Percentiles rank a stretch among this genome's conserved stretches.
These are phyloP conservation scores for Actias luna DNA, from an alignment of 2,888 invertebrate species.

Conservation along the genomic window DNA sequence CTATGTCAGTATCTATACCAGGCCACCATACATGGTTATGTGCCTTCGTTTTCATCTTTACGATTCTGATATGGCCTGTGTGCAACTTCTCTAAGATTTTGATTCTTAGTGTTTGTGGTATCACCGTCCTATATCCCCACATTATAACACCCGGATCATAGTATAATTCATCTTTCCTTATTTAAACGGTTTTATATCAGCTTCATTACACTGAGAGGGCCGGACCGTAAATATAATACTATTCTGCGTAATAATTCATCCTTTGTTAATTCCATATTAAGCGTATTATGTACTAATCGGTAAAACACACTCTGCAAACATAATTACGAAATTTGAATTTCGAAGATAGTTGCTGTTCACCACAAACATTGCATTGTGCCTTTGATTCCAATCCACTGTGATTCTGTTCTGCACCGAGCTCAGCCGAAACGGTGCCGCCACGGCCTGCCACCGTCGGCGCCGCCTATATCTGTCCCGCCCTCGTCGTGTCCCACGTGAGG, in stretches of 20 bases:
- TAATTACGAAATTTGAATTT: too few relatives aligned
- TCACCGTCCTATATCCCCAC: neutral
- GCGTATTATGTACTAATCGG: neutral
- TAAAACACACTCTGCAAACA: too few relatives aligned
- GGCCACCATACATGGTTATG: slow-evolving; percentile 27
- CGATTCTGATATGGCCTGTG: slow-evolving; percentile 25
- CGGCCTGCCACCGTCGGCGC: too few relatives aligned
- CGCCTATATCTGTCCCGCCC: too few relatives aligned
- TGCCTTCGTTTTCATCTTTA: slow-evolving; percentile 22
- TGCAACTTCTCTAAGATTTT: slow-evolving; percentile 19
- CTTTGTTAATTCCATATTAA: too few relatives aligned
- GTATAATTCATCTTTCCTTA: neutral
- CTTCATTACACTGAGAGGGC: neutral
- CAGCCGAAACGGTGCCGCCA: too few relatives aligned
- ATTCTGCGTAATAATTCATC: too few relatives aligned
- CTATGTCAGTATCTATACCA: slow-evolving; percentile 20
- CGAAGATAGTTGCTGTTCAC: too few relatives aligned
- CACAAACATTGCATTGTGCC: too few relatives aligned
- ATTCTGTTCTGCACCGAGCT: too few relatives aligned
- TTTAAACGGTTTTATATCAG: neutral
- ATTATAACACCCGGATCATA: neutral
- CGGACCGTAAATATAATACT: neutral
- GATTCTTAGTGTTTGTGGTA: slow-evolving; percentile 5
- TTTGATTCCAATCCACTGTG: too few relatives aligned
- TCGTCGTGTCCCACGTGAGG: too few relatives aligned